Base-by-base conservation (phyloP, 2,888 invertebrate genomes). In the Gonocerus acuteangulatus region DNA sequence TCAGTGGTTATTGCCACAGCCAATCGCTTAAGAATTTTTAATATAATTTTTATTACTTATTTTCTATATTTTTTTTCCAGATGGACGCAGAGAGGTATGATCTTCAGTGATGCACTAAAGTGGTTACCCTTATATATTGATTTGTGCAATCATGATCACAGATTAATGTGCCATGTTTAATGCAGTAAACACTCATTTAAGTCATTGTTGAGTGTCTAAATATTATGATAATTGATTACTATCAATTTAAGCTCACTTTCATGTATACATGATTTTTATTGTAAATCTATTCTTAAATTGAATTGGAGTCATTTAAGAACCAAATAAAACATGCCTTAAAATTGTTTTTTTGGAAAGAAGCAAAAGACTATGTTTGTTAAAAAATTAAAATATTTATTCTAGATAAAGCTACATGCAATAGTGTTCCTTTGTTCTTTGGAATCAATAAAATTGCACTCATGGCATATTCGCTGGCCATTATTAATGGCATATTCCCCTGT, bases 41-140 rank as follows among this genome's bases (percentile, higher is more conserved):
- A n/a, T n/a, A n/a, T n/a, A n/a, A n/a, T n/a, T n/a, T n/a, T n/a
- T n/a, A n/a, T n/a, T n/a, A n/a, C n/a, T n/a, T n/a, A n/a, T n/a
- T n/a, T n/a, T 51, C 51, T 23, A 59, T 1, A 3, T 45, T 51
- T 27, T 27, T 32, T 48, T 65, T 65, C 15, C 63, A 65, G 65
- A 65, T 63, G 65, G 65, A 65, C 52, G 62, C 62, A 65, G 65
- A 65, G 65, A 65, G 65, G 44, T 65, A 62, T 52, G 65, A 65
- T 27, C 27, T 62, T 39, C 62, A 60, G 48, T 64, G 58, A 61
- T 42, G 22, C 42, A 48, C 54, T 57, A 49, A 44, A 60, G 63
- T 65, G 65, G 65, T 65, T 65, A 65, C 62, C 62, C 62, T 45
- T 19, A 44, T 57, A 45, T 49, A n/a, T 45, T 63, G 48, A 18